A percentile compares a stretch with the other conserved stretches of the same genome.
Conservation (phyloP, 92 coral and sea anemone species). For the Porites evermanni region DNA sequence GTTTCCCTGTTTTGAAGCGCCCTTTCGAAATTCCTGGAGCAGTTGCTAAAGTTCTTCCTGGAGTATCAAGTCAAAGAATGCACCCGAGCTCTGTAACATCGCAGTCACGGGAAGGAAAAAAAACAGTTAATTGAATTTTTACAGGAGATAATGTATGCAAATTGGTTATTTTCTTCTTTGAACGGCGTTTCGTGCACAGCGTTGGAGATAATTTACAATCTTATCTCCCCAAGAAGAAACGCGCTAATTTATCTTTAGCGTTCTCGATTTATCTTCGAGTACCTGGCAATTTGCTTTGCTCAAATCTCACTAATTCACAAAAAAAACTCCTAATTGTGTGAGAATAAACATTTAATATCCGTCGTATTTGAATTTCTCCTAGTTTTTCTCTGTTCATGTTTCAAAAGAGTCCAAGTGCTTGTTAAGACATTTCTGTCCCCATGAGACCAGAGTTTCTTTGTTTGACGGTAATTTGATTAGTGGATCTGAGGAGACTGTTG, state of each 20-base stretch:
- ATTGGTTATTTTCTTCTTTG: slow-evolving; percentile 42
- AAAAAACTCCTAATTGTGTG: not conserved
- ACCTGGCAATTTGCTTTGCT: slow-evolving; percentile 17
- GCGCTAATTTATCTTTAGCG: slow-evolving; percentile 28
- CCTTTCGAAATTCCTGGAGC: not conserved
- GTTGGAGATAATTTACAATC: slow-evolving; percentile 28
- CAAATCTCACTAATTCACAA: not conserved
- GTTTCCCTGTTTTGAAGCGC: not conserved
- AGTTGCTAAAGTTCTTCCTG: not conserved
- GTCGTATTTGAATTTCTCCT: slow-evolving; percentile 1
- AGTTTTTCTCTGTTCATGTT: not conserved
- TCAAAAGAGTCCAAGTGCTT: not conserved
- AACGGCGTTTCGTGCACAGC: slow-evolving; percentile 27
- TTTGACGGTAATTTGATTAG: slow-evolving; percentile 40
- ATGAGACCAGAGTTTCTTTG: slow-evolving; percentile 21
- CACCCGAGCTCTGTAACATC: not conserved
- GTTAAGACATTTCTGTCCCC: slow-evolving; percentile 22
- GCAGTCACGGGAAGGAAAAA: not conserved
- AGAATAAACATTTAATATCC: slow-evolving; percentile 8
- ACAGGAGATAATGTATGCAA: slow-evolving; percentile 43
- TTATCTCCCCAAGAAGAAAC: slow-evolving; percentile 14
- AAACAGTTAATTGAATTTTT: slow-evolving; percentile 61
- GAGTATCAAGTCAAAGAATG: not conserved
- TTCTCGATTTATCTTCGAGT: not conserved
- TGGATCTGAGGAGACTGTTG: slow-evolving; percentile 17